Evolutionary conservation across 2,113 vertebrate species (phyloP).

Genomic region (Harpagus bidentatus): DNA sequence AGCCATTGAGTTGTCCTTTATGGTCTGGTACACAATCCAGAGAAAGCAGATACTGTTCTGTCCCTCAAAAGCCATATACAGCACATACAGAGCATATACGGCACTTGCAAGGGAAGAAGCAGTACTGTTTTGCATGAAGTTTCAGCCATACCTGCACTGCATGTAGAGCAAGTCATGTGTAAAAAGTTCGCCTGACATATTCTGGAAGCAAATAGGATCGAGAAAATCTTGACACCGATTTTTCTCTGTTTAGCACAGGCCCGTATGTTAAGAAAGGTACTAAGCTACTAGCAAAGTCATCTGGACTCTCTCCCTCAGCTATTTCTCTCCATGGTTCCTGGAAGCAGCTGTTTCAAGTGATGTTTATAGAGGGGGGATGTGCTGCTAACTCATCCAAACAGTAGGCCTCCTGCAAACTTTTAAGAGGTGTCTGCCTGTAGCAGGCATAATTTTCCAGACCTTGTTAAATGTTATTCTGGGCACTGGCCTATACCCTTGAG

Average conservation of each 20-base stretch:
- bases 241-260: background rate
- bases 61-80: background rate
- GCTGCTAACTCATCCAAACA: background rate
- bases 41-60: background rate
- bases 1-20: background rate
- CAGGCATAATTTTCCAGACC: background rate
- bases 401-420: constrained; percentile 5
- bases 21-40: background rate
- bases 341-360: background rate
- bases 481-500: background rate
- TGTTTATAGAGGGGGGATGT: background rate
- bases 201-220: background rate
- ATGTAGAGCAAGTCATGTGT: background rate
- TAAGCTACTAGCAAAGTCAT: background rate
- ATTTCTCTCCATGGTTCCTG: background rate
- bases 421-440: background rate
- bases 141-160: background rate
- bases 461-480: constrained; percentile 28
- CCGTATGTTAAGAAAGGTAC: background rate
- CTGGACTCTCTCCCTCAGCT: background rate
- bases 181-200: background rate
- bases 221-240: background rate
- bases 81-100: background rate
- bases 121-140: background rate
- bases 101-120: background rate